Conservation (phyloP, 92 coral and sea anemone species). For the Blastomussa wellsi region DNA sequence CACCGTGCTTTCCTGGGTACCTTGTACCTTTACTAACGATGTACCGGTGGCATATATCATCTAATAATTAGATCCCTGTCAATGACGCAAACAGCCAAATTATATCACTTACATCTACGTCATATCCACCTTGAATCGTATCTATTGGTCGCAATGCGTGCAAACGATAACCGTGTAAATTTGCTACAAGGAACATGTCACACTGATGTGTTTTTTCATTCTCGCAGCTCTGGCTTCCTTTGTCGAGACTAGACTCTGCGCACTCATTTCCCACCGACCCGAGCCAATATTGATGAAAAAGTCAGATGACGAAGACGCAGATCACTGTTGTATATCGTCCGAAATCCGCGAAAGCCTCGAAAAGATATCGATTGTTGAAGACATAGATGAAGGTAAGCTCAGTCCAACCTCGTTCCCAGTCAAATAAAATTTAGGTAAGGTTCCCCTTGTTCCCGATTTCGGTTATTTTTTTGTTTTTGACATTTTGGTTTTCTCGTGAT, state of each 20-base stretch:
- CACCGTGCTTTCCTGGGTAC: too few species aligned
- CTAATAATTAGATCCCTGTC: too few species aligned
- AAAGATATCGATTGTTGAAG: constrained; percentile 35
- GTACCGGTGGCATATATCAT: too few species aligned
- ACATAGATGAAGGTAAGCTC: constrained; percentile 18
- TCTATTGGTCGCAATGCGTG: neutral
- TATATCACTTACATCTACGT: neutral
- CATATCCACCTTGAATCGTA: neutral
- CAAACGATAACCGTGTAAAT: neutral
- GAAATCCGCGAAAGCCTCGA: constrained; percentile 34
- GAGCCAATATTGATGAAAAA: constrained; percentile 28
- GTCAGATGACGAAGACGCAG: constrained; percentile 20
- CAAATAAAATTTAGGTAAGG: too few species aligned
- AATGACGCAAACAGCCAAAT: neutral
- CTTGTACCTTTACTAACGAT: too few species aligned
- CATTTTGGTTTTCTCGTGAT: too few species aligned
- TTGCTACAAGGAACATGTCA: constrained; percentile 4
- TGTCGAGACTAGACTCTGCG: constrained; percentile 26
- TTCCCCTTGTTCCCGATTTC: too few species aligned
- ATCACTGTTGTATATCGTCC: constrained; percentile 28
- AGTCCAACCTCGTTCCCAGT: too few species aligned
- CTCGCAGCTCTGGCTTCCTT: constrained; percentile 20
- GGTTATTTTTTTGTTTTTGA: too few species aligned
- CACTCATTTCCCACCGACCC: constrained; percentile 7
- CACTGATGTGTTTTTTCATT: constrained; percentile 41